Conservation (phyloP, 2,113 vertebrate species). For the Aphelocoma coerulescens region DNA sequence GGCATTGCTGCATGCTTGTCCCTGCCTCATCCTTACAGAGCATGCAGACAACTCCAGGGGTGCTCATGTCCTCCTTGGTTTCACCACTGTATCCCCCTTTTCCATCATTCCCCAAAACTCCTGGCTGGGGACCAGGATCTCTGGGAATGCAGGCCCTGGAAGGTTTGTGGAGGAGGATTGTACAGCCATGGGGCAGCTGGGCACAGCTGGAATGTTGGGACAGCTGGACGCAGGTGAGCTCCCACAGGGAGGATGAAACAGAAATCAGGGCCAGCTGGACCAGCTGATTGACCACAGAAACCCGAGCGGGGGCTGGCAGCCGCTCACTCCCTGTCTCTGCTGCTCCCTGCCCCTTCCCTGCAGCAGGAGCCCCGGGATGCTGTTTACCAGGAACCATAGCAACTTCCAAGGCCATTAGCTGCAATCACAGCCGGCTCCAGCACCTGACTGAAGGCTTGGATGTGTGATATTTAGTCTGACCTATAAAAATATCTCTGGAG, state of each 20-base stretch:
- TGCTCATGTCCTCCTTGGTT: accelerated
- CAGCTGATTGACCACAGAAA: neutral
- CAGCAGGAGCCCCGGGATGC: neutral
- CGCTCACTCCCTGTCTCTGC: neutral
- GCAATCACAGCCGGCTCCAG: neutral
- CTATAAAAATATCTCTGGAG: slow-evolving; percentile 67
- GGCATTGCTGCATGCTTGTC: neutral
- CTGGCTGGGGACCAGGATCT: neutral
- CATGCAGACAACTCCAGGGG: accelerated
- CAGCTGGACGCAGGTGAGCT: neutral
- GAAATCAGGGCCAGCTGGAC: accelerated
- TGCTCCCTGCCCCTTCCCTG: neutral
- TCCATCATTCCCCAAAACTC: accelerated
- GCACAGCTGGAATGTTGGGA: neutral
- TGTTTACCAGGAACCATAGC: slow-evolving; percentile 18
- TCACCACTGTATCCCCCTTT: accelerated
- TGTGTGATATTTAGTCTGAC: slow-evolving; percentile 66
- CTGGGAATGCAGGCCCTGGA: accelerated
- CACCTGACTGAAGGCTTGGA: slow-evolving; percentile 50
- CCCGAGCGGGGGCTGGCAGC: neutral
- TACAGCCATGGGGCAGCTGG: accelerated
- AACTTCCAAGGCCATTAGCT: slow-evolving; percentile 17
- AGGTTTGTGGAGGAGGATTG: accelerated
- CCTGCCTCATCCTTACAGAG: accelerated
- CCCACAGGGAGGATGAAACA: neutral